Conservation (phyloP, 2,797 vertebrate species). For the Xiphophorus birchmanni region DNA sequence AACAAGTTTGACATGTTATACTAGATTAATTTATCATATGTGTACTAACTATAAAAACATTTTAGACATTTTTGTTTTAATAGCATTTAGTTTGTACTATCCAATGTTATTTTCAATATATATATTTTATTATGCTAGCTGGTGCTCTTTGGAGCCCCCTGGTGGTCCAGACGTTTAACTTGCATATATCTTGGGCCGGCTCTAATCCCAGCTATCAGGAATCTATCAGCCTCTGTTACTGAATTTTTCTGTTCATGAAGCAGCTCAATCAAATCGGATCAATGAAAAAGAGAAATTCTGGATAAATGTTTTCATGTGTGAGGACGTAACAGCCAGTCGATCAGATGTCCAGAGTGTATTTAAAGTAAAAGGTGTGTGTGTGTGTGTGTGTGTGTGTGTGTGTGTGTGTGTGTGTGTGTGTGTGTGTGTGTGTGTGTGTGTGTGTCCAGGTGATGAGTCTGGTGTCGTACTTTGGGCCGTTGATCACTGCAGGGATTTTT, state of each 20-base stretch:
- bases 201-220: no score
- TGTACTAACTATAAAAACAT: no score
- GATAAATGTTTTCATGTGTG: background rate
- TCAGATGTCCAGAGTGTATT: background rate
- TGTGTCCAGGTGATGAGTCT: conserved; percentile 89
- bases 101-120: no score
- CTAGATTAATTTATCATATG: no score
- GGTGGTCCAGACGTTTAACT: no score
- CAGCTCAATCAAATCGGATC: background rate
- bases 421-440: background rate
- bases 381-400: background rate
- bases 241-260: background rate
- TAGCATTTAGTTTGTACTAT: no score
- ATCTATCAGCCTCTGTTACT: background rate
- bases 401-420: conserved; percentile 1
- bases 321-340: background rate
- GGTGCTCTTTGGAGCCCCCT: no score
- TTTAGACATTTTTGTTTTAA: no score
- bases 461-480: conserved; percentile 92
- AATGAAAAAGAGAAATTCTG: background rate
- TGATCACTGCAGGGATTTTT: conserved; percentile 95
- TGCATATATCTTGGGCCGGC: no score
- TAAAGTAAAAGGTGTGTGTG: background rate
- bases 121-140: no score
- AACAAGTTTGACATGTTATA: no score